Conservation (phyloP, 2,113 vertebrate species). For the Talpa occidentalis region DNA sequence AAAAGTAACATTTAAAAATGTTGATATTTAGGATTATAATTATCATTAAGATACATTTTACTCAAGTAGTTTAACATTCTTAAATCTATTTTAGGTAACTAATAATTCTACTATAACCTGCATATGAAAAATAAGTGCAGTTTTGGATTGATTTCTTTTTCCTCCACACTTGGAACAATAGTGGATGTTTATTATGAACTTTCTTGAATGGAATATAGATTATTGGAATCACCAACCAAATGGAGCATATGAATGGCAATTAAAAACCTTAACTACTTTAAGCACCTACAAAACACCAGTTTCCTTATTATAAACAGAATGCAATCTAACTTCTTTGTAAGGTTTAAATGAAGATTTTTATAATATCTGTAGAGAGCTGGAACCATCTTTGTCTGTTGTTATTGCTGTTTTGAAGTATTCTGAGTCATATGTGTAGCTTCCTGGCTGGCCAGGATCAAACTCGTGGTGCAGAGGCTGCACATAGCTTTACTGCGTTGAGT, state of each 20-base stretch:
- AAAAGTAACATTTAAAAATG: slow-evolving; percentile 3
- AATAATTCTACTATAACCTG: neutral
- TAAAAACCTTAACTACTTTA: neutral
- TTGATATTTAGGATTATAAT: slow-evolving; percentile 42
- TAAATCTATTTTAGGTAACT: neutral
- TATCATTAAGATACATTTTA: slow-evolving; percentile 21
- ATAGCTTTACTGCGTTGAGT: no score
- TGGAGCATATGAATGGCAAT: neutral
- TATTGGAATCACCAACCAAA: neutral
- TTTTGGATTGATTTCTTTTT: neutral
- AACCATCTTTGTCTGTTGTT: neutral
- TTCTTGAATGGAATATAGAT: slow-evolving; percentile 6
- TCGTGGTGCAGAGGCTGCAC: no score
- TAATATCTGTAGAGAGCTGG: neutral
- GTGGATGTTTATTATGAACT: neutral
- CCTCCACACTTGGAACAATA: neutral
- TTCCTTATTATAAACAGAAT: slow-evolving; percentile 18
- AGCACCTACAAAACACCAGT: neutral
- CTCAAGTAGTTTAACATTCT: neutral
- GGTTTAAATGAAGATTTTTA: neutral
- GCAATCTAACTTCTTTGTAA: neutral
- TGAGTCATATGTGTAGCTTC: no score
- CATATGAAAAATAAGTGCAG: neutral
- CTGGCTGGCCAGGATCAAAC: no score
- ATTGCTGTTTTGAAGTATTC: neutral